Evolutionary conservation across 2,888 invertebrate species (phyloP), one percentile per base, ranked within the genome.

Genomic region (Tanytarsus gracilentus): DNA sequence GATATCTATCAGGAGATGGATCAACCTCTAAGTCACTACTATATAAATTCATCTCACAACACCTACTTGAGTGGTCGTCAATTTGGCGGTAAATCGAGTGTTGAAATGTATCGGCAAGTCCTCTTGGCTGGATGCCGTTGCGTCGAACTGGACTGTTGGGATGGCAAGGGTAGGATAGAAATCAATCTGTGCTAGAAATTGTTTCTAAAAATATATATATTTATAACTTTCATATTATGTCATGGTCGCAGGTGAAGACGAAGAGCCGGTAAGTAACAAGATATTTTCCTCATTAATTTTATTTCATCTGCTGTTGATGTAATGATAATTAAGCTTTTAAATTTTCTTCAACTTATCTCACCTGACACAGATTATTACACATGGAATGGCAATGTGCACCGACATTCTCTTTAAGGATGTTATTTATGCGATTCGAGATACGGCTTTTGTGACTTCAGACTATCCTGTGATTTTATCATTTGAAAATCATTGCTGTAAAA

Each of bases 301-400:
- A 14, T 14, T 36, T 36, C 16, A 36, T 36, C 36, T 36, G n/a
- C n/a, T n/a, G n/a, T n/a, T n/a, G n/a, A n/a, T n/a, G n/a, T n/a
- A n/a, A n/a, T n/a, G n/a, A n/a, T n/a, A n/a, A n/a, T n/a, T n/a
- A n/a, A n/a, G n/a, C n/a, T n/a, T n/a, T n/a, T n/a, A n/a, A n/a
- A n/a, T n/a, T n/a, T n/a, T n/a, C n/a, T n/a, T n/a, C n/a, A n/a
- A n/a, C n/a, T n/a, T n/a, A n/a, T n/a, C n/a, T n/a, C n/a, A n/a
- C n/a, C n/a, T n/a, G n/a, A n/a, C n/a, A n/a, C n/a, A 36, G 36
- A 99, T 99, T 68, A 97, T 99, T 66, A 99, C 99, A 30, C 99
- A 99, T 76, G 99, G 99, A 49, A 97, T 97, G 78, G 99, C 99
- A 4, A 99, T 99, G 96, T 99, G 99, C 72, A 98, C 97, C 2